phyloP scores from a whole-genome alignment of 2,113 vertebrate species.

The zebrafish (Danio rerio) region DNA sequence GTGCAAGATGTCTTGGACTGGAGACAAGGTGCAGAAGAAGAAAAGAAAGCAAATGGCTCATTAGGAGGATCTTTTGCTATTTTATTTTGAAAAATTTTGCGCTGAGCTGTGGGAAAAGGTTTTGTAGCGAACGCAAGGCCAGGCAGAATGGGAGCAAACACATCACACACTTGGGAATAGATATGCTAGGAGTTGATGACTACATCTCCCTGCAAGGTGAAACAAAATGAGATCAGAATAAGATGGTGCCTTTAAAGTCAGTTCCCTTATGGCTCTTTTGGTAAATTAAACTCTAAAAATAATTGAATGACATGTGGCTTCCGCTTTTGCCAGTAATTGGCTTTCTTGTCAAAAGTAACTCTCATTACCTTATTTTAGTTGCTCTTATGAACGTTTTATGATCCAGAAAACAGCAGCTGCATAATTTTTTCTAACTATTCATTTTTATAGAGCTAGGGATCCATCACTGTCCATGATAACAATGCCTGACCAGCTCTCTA shows the following conservation, averaged over 20 bases:
- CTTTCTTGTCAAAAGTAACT: constrained; percentile 36
- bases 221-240: constrained; percentile 45
- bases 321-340: constrained; percentile 33
- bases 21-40: constrained; percentile 51
- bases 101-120: constrained; percentile 45
- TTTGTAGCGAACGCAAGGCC: constrained; percentile 37
- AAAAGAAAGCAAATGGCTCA: constrained; percentile 53
- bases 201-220: constrained; percentile 50
- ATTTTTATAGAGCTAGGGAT: constrained; percentile 16
- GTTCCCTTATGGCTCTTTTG: constrained; percentile 35
- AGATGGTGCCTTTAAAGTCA: constrained; percentile 34
- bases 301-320: constrained; percentile 35
- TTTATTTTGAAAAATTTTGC: constrained; percentile 60
- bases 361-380: constrained; percentile 26
- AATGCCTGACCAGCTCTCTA: constrained; percentile 6
- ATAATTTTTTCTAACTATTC: constrained; percentile 4
- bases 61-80: constrained; percentile 55
- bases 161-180: constrained; percentile 42
- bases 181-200: constrained; percentile 36
- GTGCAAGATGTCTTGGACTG: constrained; percentile 67
- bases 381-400: constrained; percentile 7
- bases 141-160: constrained; percentile 37
- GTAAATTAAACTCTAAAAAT: constrained; percentile 44
- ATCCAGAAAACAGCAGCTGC: constrained; percentile 10
- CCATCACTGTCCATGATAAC: constrained; percentile 15